Evolutionary conservation across 2,888 invertebrate species (phyloP).

Genomic region (Diploptera punctata): DNA sequence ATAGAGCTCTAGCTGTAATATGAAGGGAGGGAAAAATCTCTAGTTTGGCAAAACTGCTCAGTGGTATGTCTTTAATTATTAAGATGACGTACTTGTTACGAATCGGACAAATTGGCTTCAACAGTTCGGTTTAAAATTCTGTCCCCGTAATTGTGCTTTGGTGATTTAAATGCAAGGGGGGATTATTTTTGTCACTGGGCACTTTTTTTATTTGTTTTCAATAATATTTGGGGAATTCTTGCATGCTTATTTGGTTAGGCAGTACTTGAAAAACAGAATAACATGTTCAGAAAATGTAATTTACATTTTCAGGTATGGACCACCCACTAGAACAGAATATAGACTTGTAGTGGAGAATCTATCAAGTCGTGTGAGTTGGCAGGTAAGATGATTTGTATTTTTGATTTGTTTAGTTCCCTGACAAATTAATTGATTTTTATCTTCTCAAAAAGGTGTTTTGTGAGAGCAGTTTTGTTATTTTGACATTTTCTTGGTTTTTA

Average conservation of each 20-base stretch:
- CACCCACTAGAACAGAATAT: constrained; percentile 96
- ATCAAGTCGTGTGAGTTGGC: constrained; percentile 98
- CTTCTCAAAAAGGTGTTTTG: constrained; percentile 17
- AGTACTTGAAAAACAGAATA: neutral
- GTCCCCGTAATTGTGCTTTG: constrained; percentile 4
- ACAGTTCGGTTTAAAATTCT: constrained; percentile 3
- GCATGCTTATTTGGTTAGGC: constrained; percentile 13
- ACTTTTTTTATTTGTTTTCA: neutral
- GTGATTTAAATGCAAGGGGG: constrained; percentile 6
- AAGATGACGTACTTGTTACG: constrained; percentile 29
- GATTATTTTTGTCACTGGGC: constrained; percentile 16
- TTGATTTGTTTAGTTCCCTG: neutral
- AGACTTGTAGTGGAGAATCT: constrained; percentile 97
- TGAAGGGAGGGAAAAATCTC: constrained; percentile 19
- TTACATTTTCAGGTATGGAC: constrained; percentile 80
- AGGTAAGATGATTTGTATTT: constrained; percentile 58
- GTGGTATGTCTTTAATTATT: neutral
- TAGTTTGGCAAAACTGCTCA: constrained; percentile 24
- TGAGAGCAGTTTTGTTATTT: constrained; percentile 34
- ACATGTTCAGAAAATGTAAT: neutral
- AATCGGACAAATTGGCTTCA: constrained; percentile 28
- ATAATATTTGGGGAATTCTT: neutral
- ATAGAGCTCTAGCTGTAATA: constrained; percentile 12
- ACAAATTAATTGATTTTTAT: constrained; percentile 8
- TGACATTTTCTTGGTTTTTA: too few species aligned